Evolutionary conservation across 2,797 vertebrate species (phyloP).

Genomic region (Brotula barbata): DNA sequence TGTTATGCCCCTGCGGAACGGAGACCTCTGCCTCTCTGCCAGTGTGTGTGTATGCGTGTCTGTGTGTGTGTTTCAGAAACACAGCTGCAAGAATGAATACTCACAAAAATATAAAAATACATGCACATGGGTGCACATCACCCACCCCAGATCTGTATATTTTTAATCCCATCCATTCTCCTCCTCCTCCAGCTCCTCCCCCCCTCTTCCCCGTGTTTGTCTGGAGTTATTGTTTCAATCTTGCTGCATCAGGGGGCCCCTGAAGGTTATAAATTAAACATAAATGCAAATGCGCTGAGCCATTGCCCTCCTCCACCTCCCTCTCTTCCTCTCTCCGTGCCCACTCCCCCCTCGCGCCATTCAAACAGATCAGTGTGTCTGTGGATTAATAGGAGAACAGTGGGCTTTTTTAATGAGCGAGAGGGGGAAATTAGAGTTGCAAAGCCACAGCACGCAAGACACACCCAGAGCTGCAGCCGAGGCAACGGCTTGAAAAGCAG

Average conservation of each 20-base stretch:
- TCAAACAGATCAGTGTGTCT: constrained; percentile 83
- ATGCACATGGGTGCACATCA: constrained; percentile 34
- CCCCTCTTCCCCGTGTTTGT: constrained; percentile 74
- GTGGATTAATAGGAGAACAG: constrained; percentile 83
- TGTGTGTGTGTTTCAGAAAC: constrained; percentile 31
- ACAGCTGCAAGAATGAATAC: constrained; percentile 50
- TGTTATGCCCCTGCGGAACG: constrained; percentile 72
- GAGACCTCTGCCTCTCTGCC: constrained; percentile 70
- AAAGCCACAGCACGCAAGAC: constrained; percentile 69
- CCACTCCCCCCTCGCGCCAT: constrained; percentile 68
- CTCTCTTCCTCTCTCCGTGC: constrained; percentile 21
- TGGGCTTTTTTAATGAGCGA: constrained; percentile 81
- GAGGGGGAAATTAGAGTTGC: constrained; percentile 77
- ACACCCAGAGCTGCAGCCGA: constrained; percentile 75
- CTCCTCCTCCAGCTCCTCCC: constrained; percentile 67
- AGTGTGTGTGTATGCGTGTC: constrained; percentile 10
- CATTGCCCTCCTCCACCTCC: constrained; percentile 78
- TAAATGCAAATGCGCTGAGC: constrained; percentile 85
- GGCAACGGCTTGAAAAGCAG: constrained; percentile 73
- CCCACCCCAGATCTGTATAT: constrained; percentile 72
- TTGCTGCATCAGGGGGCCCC: constrained; percentile 83
- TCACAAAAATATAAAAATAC: constrained; percentile 25
- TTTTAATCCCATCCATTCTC: constrained; percentile 73
- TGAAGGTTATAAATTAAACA: constrained; percentile 87
- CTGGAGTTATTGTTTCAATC: constrained; percentile 83